Conservation (phyloP, 2,797 vertebrate genomes). For the Sciurus vulgaris region DNA sequence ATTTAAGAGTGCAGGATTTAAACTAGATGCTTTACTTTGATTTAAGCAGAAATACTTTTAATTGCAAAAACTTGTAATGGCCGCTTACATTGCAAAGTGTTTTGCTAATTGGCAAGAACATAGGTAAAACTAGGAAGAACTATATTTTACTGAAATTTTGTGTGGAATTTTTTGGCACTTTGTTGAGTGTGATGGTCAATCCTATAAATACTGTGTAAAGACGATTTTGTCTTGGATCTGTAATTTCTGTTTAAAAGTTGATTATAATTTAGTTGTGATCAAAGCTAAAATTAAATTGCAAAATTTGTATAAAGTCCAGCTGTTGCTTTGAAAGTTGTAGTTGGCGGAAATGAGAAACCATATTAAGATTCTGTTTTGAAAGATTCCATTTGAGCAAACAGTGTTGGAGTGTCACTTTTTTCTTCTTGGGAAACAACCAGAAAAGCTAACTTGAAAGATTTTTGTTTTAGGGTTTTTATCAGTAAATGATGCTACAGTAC, state of each 20-base stretch:
- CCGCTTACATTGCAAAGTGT: neutral
- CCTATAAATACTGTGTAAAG: slow-evolving; percentile 37
- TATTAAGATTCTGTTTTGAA: slow-evolving; percentile 48
- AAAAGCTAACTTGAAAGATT: slow-evolving; percentile 51
- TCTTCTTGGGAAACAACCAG: slow-evolving; percentile 34
- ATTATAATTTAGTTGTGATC: neutral
- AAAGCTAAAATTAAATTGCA: slow-evolving; percentile 69
- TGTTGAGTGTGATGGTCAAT: neutral
- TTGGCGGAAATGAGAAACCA: slow-evolving; percentile 63
- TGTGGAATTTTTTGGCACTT: neutral
- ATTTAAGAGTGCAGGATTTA: neutral
- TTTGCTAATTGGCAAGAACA: slow-evolving; percentile 48
- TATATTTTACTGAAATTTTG: slow-evolving; percentile 44
- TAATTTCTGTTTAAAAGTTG: slow-evolving; percentile 63
- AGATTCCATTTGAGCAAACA: slow-evolving; percentile 40
- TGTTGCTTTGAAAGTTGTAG: slow-evolving; percentile 68
- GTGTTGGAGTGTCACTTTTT: slow-evolving; percentile 38
- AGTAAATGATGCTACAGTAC: slow-evolving; percentile 9
- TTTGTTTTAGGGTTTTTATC: slow-evolving; percentile 63
- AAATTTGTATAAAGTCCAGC: slow-evolving; percentile 64
- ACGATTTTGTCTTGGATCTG: slow-evolving; percentile 58
- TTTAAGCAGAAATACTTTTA: slow-evolving; percentile 53
- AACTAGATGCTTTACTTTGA: slow-evolving; percentile 42
- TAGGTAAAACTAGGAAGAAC: slow-evolving; percentile 53
- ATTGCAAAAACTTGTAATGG: slow-evolving; percentile 17